Conservation (phyloP, 2,113 vertebrate species). For the Hemiscyllium ocellatum region DNA sequence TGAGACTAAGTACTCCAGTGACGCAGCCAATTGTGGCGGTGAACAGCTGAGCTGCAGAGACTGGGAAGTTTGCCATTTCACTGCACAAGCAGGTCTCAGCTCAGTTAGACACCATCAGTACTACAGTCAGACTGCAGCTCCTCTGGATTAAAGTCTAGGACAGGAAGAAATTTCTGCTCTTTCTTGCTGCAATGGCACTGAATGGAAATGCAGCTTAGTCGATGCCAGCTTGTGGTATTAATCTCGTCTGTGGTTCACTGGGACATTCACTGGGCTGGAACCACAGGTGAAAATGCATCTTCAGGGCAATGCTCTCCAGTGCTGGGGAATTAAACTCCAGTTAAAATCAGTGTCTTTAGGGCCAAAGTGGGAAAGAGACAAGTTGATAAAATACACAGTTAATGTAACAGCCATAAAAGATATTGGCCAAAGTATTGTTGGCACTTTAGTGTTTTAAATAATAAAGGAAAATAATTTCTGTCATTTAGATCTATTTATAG, state of each 20-base stretch:
- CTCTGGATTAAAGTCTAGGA: neutral
- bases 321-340: neutral
- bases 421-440: neutral
- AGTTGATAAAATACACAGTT: neutral
- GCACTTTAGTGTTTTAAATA: slow-evolving; percentile 12
- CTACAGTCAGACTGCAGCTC: neutral
- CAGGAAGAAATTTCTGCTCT: neutral
- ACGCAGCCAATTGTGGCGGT: neutral
- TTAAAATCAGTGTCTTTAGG: neutral
- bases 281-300: neutral
- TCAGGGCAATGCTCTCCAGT: neutral
- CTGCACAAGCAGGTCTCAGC: neutral
- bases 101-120: neutral
- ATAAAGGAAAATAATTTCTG: slow-evolving; percentile 20
- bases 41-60: neutral
- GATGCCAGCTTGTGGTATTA: neutral
- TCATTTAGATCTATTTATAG: slow-evolving; percentile 32
- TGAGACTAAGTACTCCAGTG: too few relatives aligned
- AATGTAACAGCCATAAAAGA: neutral
- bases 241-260: neutral
- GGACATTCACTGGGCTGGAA: neutral
- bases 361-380: neutral
- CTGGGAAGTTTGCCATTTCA: neutral
- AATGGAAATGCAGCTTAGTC: neutral
- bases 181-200: neutral